Base-by-base conservation (phyloP, 2,797 vertebrate species). In the Naso thynnoides region DNA sequence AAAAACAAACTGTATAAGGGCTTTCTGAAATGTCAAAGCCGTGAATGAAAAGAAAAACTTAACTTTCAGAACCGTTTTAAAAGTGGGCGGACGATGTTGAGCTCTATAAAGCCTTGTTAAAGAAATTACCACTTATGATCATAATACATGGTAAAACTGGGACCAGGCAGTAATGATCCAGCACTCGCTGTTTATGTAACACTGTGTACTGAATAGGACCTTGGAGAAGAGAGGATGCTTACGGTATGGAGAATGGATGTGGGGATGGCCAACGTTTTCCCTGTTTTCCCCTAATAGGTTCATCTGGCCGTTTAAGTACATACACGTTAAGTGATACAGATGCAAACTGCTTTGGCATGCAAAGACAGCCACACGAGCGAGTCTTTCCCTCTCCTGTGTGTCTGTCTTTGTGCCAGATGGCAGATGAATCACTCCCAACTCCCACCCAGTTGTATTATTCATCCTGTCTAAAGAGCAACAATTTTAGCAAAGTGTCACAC, bases 401-500 rank as follows among this genome's bases (percentile, higher is more conserved):
- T 87, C 78, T 86, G 73, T 91, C 78, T 83, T 82, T 36, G 7
- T 81, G 90, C 91, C 95, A 97, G 95, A 96, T 95, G 95, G 95
- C 85, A 91, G 92, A 95, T 96, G 95, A 97, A 95, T 96, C 95
- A 96, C 93, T 95, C 92, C 94, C 89, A 91, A 87, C 91, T 86
- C 92, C 90, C 88, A 89, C 87, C 90, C 79, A 87, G 90, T 95
- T 96, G 85, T 95, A 95, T 96, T 96, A 96, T 96, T 96, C 95
- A 97, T 95, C 91, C 91, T 83, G 93, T 79, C 61, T 93, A 87
- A 95, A 95, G 89, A 95, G 94, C 92, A 93, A 93, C 93, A 88
- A 88, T 90, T 96, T 94, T 88, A 90, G 92, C 57, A 70, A 81
- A 87, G 84, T 84, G 80, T 84, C 82, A 83, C 64, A 78, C 77